Percentiles rank a stretch among this genome's conserved stretches.
These are phyloP conservation scores for Sarotherodon lohbergeri DNA, from an alignment of 2,113 vertebrate species.

Conservation along the genomic window DNA sequence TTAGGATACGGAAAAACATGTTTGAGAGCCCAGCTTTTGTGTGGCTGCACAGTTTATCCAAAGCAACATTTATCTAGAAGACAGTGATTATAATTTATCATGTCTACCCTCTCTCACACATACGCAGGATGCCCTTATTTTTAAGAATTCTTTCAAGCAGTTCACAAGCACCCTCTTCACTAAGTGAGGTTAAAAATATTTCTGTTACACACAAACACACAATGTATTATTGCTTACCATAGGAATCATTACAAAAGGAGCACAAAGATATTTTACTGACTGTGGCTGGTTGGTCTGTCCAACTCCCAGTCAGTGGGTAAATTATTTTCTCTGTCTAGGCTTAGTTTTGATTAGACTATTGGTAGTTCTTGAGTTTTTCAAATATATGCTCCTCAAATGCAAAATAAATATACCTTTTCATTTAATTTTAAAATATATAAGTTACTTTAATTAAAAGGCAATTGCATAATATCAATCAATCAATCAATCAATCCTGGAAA, in stretches of 20 bases:
- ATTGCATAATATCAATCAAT: not conserved
- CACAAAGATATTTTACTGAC: not conserved
- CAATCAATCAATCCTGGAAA: not conserved
- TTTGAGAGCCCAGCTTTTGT: not conserved
- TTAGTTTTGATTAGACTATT: not conserved
- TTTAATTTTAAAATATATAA: not conserved
- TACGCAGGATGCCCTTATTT: not conserved
- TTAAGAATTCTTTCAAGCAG: not conserved
- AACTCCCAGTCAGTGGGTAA: not conserved
- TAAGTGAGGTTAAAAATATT: not conserved
- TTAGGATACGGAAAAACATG: not conserved
- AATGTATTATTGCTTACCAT: not conserved
- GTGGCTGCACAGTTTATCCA: not conserved
- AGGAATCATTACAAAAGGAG: not conserved
- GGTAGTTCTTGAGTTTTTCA: accelerated
- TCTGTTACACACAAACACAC: not conserved
- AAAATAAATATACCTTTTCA: not conserved
- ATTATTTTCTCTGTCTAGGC: not conserved
- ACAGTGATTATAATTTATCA: not conserved
- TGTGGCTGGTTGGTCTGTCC: not conserved
- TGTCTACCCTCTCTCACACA: not conserved
- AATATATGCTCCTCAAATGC: not conserved
- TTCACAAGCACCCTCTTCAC: not conserved
- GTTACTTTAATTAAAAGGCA: not conserved
- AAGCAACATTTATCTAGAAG: not conserved